phyloP scores from a whole-genome alignment of 1,140 invertebrate species.

The Apis dorsata region DNA sequence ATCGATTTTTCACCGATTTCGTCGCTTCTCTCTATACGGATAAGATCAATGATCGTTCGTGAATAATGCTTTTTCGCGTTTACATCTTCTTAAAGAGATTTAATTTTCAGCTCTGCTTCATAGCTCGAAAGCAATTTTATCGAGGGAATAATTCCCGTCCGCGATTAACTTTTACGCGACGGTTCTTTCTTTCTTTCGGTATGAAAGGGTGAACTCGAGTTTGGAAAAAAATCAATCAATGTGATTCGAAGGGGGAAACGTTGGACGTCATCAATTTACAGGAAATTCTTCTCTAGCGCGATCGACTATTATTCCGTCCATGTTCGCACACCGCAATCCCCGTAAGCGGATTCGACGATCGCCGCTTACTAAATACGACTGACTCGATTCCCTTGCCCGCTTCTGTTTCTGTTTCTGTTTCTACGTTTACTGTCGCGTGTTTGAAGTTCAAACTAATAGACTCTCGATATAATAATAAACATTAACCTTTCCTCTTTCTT shows the following conservation, averaged over 20 bases:
- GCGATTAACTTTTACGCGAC: too few species aligned
- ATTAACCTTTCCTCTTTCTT: neutral
- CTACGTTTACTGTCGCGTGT: neutral
- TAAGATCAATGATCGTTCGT: too few species aligned
- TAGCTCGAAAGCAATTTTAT: neutral
- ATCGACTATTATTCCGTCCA: slow-evolving; percentile 32
- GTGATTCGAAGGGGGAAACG: too few species aligned
- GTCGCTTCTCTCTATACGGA: too few species aligned
- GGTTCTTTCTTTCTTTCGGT: neutral
- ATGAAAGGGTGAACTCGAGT: neutral
- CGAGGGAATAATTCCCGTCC: neutral
- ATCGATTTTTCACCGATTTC: too few species aligned
- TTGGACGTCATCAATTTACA: neutral
- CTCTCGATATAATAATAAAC: neutral
- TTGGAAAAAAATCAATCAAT: neutral
- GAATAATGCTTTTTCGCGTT: too few species aligned
- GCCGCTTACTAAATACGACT: slow-evolving; percentile 24
- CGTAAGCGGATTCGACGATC: slow-evolving; percentile 56
- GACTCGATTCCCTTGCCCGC: slow-evolving; percentile 17
- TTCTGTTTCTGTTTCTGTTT: neutral
- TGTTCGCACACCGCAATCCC: slow-evolving; percentile 40
- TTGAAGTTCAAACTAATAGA: neutral
- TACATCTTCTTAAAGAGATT: too few species aligned
- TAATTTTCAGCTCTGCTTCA: too few species aligned
- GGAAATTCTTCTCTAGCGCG: slow-evolving; percentile 24